Evolutionary conservation across 2,113 vertebrate genomes (phyloP).

Genomic region (Actenoides lindsayi): DNA sequence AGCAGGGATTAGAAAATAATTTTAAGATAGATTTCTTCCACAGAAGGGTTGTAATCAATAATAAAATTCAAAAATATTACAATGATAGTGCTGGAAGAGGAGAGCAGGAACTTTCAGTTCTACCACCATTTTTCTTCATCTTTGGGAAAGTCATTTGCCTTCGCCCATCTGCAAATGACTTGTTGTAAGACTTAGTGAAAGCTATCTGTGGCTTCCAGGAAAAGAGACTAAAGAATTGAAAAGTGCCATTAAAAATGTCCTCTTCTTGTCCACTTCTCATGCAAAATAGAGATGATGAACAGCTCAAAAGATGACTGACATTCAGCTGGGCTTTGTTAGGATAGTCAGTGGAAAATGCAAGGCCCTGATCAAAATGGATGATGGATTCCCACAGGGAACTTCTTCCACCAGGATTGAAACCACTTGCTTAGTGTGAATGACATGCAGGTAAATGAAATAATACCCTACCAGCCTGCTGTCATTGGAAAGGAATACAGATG

Average conservation of each 20-base stretch:
- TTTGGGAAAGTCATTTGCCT: neutral
- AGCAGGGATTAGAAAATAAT: neutral
- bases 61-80: neutral
- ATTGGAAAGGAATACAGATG: conserved; percentile 53
- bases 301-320: conserved; percentile 15
- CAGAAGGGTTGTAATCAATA: neutral
- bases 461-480: conserved; percentile 53
- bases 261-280: neutral
- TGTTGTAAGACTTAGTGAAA: neutral
- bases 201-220: neutral
- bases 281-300: conserved; percentile 21
- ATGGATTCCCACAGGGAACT: conserved; percentile 27
- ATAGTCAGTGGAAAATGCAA: conserved; percentile 6
- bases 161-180: neutral
- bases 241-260: neutral
- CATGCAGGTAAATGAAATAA: conserved; percentile 65
- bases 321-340: conserved; percentile 26
- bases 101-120: neutral
- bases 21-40: neutral
- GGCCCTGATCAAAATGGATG: conserved; percentile 51
- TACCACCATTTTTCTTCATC: neutral
- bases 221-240: neutral
- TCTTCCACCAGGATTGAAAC: conserved; percentile 37
- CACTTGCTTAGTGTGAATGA: conserved; percentile 66
- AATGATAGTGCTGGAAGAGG: neutral